Evolutionary conservation across 2,888 invertebrate species (phyloP), one percentile per base, ranked within the genome.

Genomic region (Acholoe squamosa): DNA sequence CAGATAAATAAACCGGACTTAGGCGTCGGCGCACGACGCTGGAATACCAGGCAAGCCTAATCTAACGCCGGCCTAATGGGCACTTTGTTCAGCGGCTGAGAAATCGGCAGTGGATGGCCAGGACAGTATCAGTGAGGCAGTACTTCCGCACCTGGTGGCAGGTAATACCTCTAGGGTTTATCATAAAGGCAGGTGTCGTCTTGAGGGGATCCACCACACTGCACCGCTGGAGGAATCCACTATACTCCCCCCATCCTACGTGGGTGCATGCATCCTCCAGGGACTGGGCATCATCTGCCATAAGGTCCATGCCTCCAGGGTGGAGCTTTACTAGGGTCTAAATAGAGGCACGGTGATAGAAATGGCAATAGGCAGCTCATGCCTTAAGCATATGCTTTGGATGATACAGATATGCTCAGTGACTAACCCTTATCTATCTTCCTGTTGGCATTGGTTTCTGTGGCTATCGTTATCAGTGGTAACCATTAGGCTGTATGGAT

Each of bases 61-160:
- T 86, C 54, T 86, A 86, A 86, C 56, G 86, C 52, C 54, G 28
- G 31, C 22, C 52, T 54, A 86, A 86, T 54, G 54, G 86, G 56
- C 28, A 86, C 86, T 86, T 86, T 86, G 86, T 86, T 86, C 86
- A 86, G 22, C 31, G 56, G 86, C 86, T 86, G 86, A 86, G 86
- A 86, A 86, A 86, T 86, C 86, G 16, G 43, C 14, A 25, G 31
- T 31, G 52, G 22, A 31, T 0, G 14, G 86, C 86, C 3, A 22
- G 25, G 86, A 54, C 86, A 16, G 86, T 86, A 86, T 86, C 54
- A 31, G 54, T 22, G 86, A 54, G 54, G 33, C 86, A 86, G 54
- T 33, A 31, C 54, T 86, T 86, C 86, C 86, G 86, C 54, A n/a
- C 7, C 16, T 31, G 54, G 54, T 56, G 86, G 54, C 86, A 86